Conservation (phyloP, 2,797 vertebrate genomes). For the Galago senegalensis region DNA sequence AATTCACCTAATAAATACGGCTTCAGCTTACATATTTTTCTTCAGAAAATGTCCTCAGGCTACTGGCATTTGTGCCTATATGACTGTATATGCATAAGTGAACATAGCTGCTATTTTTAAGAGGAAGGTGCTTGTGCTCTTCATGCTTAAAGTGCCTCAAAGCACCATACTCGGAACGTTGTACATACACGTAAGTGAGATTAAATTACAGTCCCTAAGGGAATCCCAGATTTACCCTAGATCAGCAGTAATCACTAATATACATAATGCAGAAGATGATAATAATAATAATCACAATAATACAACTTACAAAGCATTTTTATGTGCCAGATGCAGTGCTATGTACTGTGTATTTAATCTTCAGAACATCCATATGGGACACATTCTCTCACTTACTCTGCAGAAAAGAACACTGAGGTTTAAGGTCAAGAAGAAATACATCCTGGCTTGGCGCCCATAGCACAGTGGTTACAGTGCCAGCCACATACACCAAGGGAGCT, state of each 20-base stretch:
- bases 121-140: neutral
- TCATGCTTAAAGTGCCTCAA: slow-evolving; percentile 21
- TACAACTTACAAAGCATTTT: neutral
- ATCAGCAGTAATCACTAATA: neutral
- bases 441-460: too few species aligned
- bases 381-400: neutral
- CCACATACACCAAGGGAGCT: too few species aligned
- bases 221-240: neutral
- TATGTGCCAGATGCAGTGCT: neutral
- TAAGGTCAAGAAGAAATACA: slow-evolving; percentile 30
- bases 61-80: neutral
- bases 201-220: neutral
- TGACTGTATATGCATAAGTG: neutral
- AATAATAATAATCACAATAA: neutral
- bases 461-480: too few species aligned
- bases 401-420: slow-evolving; percentile 4
- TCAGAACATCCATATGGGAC: neutral
- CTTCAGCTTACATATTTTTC: neutral
- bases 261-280: neutral
- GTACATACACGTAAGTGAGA: neutral
- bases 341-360: neutral
- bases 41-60: slow-evolving; percentile 34
- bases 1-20: neutral
- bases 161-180: neutral
- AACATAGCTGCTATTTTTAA: slow-evolving; percentile 38